Conservation (phyloP, 2,797 vertebrate genomes). For the Yasuhikotakia modesta region DNA sequence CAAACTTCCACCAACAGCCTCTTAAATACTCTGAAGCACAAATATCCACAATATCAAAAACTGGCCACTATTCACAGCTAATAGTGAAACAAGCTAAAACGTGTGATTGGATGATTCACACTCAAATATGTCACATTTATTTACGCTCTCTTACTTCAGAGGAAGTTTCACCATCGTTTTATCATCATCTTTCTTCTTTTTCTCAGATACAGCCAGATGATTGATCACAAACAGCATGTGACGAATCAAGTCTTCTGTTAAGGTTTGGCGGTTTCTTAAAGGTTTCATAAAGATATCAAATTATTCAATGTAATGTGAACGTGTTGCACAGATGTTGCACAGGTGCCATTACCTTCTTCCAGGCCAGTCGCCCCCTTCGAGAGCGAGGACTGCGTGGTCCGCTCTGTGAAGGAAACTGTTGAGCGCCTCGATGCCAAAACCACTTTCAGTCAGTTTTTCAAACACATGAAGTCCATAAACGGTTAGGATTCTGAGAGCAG, state of each 20-base stretch:
- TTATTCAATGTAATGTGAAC: too few relatives aligned
- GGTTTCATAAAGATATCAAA: too few relatives aligned
- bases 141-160: neutral
- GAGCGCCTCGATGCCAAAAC: slow-evolving; percentile 9
- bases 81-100: neutral
- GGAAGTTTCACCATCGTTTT: neutral
- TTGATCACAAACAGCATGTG: accelerated
- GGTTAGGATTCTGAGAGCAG: neutral
- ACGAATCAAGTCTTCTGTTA: accelerated
- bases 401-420: slow-evolving; percentile 4
- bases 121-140: too few relatives aligned
- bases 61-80: too few relatives aligned
- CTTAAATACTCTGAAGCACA: neutral
- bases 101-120: neutral
- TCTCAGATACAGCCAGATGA: accelerated
- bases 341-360: neutral
- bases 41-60: neutral
- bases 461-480: slow-evolving; percentile 10
- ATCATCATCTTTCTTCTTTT: neutral
- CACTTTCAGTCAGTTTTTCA: slow-evolving; percentile 24
- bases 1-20: accelerated
- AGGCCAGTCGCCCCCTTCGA: accelerated
- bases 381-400: neutral
- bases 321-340: neutral
- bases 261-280: neutral